These are phyloP conservation scores for Rhabditoides inermis DNA, from an alignment of 2,888 invertebrate species.

Conservation along the genomic window DNA sequence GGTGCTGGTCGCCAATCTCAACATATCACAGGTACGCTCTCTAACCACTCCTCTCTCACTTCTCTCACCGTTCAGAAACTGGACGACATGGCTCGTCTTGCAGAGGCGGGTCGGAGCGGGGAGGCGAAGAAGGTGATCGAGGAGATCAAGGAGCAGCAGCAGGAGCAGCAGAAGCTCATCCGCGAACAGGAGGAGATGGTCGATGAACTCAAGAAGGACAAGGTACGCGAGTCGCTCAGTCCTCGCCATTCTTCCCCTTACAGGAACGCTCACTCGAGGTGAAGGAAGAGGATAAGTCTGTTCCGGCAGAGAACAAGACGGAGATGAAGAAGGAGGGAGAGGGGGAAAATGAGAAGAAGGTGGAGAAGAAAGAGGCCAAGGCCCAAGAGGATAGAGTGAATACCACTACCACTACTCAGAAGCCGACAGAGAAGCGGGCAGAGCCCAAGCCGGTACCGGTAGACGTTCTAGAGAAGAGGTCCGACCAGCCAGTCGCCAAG, in stretches of 20 bases:
- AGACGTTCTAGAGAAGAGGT: background rate
- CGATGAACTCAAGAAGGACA: slow-evolving; percentile 31
- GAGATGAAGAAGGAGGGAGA: background rate
- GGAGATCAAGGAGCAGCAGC: slow-evolving; percentile 34
- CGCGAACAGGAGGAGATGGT: slow-evolving; percentile 33
- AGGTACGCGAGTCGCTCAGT: slow-evolving; percentile 11
- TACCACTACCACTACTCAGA: background rate
- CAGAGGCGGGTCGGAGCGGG: slow-evolving; percentile 27
- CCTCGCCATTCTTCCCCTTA: too few relatives aligned
- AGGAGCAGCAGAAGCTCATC: slow-evolving; percentile 30
- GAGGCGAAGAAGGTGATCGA: slow-evolving; percentile 31
- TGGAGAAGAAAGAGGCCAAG: background rate
- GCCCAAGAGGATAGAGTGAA: background rate
- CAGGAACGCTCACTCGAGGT: too few relatives aligned
- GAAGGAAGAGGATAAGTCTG: slow-evolving; percentile 6
- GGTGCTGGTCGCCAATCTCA: slow-evolving; percentile 34
- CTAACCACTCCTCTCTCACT: background rate
- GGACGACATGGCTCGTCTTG: slow-evolving; percentile 28
- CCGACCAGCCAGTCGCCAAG: too few relatives aligned
- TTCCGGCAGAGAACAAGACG: slow-evolving; percentile 3
- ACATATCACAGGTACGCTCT: slow-evolving; percentile 26
- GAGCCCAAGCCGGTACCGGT: background rate
- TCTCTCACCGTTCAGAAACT: slow-evolving; percentile 18
- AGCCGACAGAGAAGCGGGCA: background rate
- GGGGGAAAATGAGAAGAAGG: background rate